Evolutionary conservation across 2,797 vertebrate species (phyloP).

Genomic region (Rhynchotus rufescens): DNA sequence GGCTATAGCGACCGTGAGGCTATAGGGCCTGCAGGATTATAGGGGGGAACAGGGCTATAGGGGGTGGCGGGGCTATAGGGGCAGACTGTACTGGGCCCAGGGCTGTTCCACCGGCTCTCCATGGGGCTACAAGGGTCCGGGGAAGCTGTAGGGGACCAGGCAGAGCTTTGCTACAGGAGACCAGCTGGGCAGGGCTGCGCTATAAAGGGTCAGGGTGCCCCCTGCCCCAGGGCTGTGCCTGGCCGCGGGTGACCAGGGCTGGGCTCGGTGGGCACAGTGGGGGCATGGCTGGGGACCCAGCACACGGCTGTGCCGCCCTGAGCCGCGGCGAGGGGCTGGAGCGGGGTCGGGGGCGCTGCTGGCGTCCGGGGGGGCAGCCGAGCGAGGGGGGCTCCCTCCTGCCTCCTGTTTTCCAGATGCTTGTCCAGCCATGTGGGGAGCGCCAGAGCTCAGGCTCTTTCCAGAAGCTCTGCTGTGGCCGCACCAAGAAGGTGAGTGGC

Average conservation of each 20-base stretch:
- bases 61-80: background rate
- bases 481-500: background rate
- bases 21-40: too few species aligned
- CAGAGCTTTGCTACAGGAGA: background rate
- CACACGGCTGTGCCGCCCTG: background rate
- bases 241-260: background rate
- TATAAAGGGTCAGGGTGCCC: background rate
- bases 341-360: background rate
- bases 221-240: accelerated
- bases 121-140: accelerated
- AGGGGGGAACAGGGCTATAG: background rate
- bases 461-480: background rate
- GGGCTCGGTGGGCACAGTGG: accelerated
- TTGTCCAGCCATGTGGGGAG: background rate
- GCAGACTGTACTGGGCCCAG: background rate
- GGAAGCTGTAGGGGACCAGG: background rate
- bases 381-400: background rate
- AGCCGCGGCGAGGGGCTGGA: accelerated
- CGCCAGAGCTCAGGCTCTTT: background rate
- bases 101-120: accelerated
- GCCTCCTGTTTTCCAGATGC: constrained; percentile 6
- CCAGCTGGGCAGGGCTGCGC: background rate
- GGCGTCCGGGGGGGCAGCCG: background rate
- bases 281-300: accelerated
- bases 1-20: too few species aligned